These are phyloP conservation scores for Acrocephalus scirpaceus DNA, from an alignment of 2,797 vertebrate genomes.

Conservation along the genomic window DNA sequence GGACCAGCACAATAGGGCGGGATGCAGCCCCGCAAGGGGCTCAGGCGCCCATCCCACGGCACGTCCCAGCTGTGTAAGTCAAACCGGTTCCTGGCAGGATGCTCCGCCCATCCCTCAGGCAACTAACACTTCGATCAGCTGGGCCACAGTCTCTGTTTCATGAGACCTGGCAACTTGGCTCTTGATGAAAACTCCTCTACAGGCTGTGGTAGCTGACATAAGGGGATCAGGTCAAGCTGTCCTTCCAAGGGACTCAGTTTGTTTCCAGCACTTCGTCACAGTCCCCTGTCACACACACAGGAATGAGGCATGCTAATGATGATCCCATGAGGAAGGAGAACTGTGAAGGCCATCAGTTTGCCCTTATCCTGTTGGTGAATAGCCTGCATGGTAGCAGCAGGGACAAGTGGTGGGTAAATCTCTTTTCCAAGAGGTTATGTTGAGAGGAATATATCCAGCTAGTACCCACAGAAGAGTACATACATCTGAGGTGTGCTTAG, in stretches of 20 bases:
- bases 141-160: neutral
- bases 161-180: neutral
- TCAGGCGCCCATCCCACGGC: neutral
- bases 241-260: neutral
- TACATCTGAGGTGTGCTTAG: neutral
- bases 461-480: neutral
- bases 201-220: neutral
- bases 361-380: neutral
- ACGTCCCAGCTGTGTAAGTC: slow-evolving; percentile 56
- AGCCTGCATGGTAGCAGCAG: neutral
- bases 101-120: neutral
- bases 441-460: neutral
- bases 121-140: rapidly evolving
- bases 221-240: neutral
- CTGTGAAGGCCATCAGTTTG: neutral
- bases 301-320: neutral
- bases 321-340: neutral
- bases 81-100: neutral
- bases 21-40: slow-evolving; percentile 53
- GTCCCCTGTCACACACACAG: neutral
- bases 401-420: neutral
- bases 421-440: neutral
- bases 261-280: neutral
- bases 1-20: slow-evolving; percentile 55
- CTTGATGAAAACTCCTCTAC: neutral